phyloP scores from a whole-genome alignment of 1,140 invertebrate species.

The Brachionus angularis region DNA sequence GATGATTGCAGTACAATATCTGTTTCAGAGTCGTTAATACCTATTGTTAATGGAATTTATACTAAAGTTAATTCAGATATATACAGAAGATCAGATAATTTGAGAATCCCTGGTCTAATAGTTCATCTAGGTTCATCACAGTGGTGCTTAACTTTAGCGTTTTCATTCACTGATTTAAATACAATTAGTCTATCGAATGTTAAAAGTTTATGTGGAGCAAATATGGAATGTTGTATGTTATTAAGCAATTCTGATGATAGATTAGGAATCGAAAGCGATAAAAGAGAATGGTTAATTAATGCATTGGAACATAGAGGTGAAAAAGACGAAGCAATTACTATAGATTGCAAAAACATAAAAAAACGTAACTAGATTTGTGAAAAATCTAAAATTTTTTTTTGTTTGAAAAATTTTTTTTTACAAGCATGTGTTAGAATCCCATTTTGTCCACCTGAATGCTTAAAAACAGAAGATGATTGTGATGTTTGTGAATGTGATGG shows the following conservation, averaged over 20 bases:
- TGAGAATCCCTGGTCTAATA: constrained; percentile 30
- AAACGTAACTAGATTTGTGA: no score
- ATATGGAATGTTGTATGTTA: constrained; percentile 7
- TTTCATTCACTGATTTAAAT: constrained; percentile 17
- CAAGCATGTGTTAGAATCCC: constrained; percentile 4
- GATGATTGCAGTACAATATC: constrained; percentile 1
- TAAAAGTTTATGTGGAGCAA: neutral
- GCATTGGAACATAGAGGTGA: neutral
- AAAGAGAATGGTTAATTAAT: constrained; percentile 12
- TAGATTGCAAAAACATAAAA: constrained; percentile 10
- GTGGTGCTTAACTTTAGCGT: constrained; percentile 29
- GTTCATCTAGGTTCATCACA: constrained; percentile 11
- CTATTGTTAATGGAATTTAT: neutral
- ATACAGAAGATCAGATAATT: constrained; percentile 28
- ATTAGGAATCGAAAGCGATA: neutral
- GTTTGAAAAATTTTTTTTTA: no score
- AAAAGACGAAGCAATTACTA: neutral
- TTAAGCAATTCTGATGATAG: constrained; percentile 4
- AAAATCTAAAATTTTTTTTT: no score
- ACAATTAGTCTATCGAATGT: neutral
- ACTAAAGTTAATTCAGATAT: neutral
- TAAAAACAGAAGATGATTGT: constrained; percentile 8
- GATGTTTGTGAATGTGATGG: constrained; percentile 37
- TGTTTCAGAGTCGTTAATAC: neutral
- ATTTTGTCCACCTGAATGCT: constrained; percentile 24